Base-by-base conservation (phyloP, 1,140 invertebrate genomes). In the Drusus annulatus region DNA sequence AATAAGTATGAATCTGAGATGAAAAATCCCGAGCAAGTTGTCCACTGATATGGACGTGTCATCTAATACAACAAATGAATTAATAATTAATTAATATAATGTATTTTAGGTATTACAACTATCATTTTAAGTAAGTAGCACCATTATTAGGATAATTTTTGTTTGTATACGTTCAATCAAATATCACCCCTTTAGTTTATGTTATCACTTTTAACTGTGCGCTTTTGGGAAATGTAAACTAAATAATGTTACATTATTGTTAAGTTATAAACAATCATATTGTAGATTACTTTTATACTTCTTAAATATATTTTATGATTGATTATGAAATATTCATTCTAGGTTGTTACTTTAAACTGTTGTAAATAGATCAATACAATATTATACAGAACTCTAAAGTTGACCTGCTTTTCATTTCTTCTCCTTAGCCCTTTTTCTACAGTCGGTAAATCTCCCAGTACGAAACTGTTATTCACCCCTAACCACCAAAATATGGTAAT, bases 221-320 rank as follows among this genome's bases (percentile, higher is more conserved):
- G 56, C 56, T 60, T 17, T 60, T 21, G 56, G 28, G 36, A 36
- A 52, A 23, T 71, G 45, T 23, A 25, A 52, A 52, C 19, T 16
- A 25, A 52, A 52, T 71, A 71, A 52, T 28, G 51, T 45, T 45
- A 45, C 36, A 13, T 45, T 45, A 45, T 45, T 45, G 36, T 45
- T 45, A 45, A 45, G 36, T 45, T 45, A 45, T 45, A 45, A 45
- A 45, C 36, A 45, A 45, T 45, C 36, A 45, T 45, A 45, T 45
- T 71, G 17, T 71, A 71, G 68, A 71, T 25, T 71, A 71, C n/a
- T 71, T 71, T 71, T 71, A 71, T 71, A 71, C 68, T 51, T 52
- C 17, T 71, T 23, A 51, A 71, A 71, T 71, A 71, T 71, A 71
- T 71, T 71, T 71, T 71, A 71, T 71, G 50, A 52, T 52, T 52